These are phyloP conservation scores for Zaprionus kolodkinae DNA, from an alignment of 1,140 invertebrate genomes.

Conservation along the genomic window DNA sequence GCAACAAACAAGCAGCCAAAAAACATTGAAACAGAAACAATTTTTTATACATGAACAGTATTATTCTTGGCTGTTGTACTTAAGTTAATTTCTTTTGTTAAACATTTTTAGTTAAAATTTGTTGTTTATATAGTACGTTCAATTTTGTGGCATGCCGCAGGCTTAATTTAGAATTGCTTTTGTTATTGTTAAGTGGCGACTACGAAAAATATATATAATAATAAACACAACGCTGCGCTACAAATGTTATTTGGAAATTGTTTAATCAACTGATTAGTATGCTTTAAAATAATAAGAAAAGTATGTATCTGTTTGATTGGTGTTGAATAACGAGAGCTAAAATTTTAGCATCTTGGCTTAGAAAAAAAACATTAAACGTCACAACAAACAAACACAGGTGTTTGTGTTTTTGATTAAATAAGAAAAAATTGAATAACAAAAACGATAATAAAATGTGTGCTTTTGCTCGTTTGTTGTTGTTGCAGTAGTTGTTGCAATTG, in stretches of 20 bases:
- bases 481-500: constrained; percentile 68
- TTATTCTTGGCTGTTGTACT: constrained; percentile 24
- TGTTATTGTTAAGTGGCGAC: constrained; percentile 40
- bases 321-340: constrained; percentile 8
- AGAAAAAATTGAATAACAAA: constrained; percentile 33
- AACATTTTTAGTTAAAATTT: constrained; percentile 13
- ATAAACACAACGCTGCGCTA: constrained; percentile 61
- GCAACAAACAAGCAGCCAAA: constrained; percentile 57
- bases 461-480: constrained; percentile 61
- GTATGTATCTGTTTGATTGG: not conserved
- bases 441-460: constrained; percentile 58
- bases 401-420: constrained; percentile 19
- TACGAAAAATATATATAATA: constrained; percentile 45
- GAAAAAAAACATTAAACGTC: constrained; percentile 26
- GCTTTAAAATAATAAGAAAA: constrained; percentile 34
- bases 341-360: not conserved
- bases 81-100: constrained; percentile 21
- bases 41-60: constrained; percentile 9
- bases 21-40: constrained; percentile 43
- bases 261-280: constrained; percentile 19
- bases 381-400: constrained; percentile 38
- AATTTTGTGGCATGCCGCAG: constrained; percentile 69
- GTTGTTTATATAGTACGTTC: constrained; percentile 17
- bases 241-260: constrained; percentile 5
- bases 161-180: constrained; percentile 55